phyloP scores from a whole-genome alignment of 35 echinoderm and acorn worm genomes.

The Acanthaster planci region DNA sequence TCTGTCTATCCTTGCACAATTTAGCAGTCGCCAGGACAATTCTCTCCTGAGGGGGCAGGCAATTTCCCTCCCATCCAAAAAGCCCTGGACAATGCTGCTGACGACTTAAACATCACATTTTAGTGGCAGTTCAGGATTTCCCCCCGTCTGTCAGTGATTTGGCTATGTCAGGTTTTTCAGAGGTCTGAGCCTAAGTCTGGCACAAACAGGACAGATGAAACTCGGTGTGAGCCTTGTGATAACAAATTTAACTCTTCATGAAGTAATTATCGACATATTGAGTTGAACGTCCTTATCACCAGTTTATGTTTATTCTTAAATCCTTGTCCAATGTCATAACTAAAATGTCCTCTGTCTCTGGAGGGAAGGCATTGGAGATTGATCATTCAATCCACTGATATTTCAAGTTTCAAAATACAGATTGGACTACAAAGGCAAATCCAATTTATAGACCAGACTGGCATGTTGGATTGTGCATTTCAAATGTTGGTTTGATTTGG shows the following conservation, averaged over 20 bases:
- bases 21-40: neutral
- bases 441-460: too few relatives aligned
- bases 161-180: neutral
- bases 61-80: constrained; percentile 14
- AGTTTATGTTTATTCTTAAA: too few relatives aligned
- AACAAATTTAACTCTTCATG: neutral
- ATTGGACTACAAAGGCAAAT: too few relatives aligned
- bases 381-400: too few relatives aligned
- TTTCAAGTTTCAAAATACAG: too few relatives aligned
- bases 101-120: neutral
- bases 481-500: too few relatives aligned
- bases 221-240: neutral
- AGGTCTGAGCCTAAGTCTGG: neutral
- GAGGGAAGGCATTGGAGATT: too few relatives aligned
- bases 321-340: too few relatives aligned
- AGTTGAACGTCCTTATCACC: too few relatives aligned
- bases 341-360: too few relatives aligned
- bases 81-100: neutral
- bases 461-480: too few relatives aligned
- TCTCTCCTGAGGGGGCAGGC: neutral
- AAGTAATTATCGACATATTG: too few relatives aligned
- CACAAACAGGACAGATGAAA: neutral
- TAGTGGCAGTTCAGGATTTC: neutral
- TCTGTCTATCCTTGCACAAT: neutral
- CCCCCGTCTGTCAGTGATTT: neutral